Conservation (phyloP, 2,113 vertebrate genomes). For the Seriola dumerili region DNA sequence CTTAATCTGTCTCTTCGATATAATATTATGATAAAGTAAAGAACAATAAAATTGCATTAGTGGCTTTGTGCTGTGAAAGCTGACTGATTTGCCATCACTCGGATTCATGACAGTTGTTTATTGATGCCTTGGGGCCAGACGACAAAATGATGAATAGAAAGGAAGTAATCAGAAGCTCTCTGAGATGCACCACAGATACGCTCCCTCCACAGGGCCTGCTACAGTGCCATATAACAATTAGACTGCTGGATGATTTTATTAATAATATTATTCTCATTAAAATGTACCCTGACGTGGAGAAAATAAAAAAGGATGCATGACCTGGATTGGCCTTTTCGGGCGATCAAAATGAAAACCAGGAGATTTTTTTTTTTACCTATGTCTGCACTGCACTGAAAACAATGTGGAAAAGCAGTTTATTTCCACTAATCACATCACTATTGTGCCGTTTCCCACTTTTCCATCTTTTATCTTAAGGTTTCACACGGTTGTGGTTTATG, state of each 20-base stretch:
- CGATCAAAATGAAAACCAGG: conserved; percentile 36
- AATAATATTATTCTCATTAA: conserved; percentile 55
- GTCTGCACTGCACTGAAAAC: neutral
- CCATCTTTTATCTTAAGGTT: conserved; percentile 33
- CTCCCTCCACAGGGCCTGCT: conserved; percentile 46
- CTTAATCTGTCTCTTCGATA: conserved; percentile 51
- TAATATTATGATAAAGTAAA: conserved; percentile 70
- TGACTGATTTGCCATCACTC: conserved; percentile 74
- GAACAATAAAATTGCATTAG: conserved; percentile 70
- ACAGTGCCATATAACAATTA: conserved; percentile 64
- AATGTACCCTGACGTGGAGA: conserved; percentile 36
- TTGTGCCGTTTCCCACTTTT: conserved; percentile 6
- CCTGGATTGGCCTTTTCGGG: conserved; percentile 15
- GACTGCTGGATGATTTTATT: conserved; percentile 58
- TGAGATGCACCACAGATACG: conserved; percentile 70
- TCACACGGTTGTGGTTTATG: conserved; percentile 48
- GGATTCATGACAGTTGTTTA: conserved; percentile 81
- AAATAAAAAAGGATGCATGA: conserved; percentile 2
- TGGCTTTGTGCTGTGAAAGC: conserved; percentile 68
- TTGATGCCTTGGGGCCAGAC: conserved; percentile 78
- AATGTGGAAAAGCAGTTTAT: neutral
- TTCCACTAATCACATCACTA: neutral
- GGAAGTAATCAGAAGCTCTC: conserved; percentile 79
- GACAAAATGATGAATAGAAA: conserved; percentile 79
- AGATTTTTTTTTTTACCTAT: neutral